Percentiles rank a stretch among this genome's conserved stretches.
These are phyloP conservation scores for Micromussa lordhowensis DNA, from an alignment of 92 coral and sea anemone species.

Conservation along the genomic window DNA sequence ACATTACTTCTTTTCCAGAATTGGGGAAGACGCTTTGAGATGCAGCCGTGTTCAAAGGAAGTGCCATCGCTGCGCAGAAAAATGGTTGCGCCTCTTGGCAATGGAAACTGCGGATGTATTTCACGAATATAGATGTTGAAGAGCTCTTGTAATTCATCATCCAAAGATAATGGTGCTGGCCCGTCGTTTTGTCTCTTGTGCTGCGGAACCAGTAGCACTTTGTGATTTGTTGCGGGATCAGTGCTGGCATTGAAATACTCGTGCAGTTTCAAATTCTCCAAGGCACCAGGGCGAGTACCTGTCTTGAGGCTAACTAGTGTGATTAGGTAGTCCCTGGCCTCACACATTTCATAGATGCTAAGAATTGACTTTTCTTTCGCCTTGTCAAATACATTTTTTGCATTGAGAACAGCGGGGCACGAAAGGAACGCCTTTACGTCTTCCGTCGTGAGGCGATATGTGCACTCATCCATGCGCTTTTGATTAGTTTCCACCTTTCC, in stretches of 20 bases:
- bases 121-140: too few relatives aligned
- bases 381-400: not conserved
- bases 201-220: conserved; percentile 8
- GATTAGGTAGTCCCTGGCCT: conserved; percentile 21
- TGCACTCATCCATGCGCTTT: too few relatives aligned
- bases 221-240: not conserved
- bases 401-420: not conserved
- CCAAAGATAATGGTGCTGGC: too few relatives aligned
- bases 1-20: too few relatives aligned
- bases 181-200: conserved; percentile 14
- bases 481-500: not conserved
- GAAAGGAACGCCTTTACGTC: conserved; percentile 4
- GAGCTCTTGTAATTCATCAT: too few relatives aligned
- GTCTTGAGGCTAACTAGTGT: not conserved
- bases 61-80: too few relatives aligned
- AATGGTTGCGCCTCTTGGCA: too few relatives aligned
- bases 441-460: not conserved
- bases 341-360: not conserved
- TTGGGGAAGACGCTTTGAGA: too few relatives aligned
- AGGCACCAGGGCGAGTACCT: not conserved
- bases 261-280: not conserved
- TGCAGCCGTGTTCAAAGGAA: too few relatives aligned
- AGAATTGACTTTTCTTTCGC: not conserved
- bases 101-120: too few relatives aligned
- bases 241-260: not conserved